phyloP scores from a whole-genome alignment of 2,113 vertebrate genomes.

The Gnathonemus echidnorhynchus region DNA sequence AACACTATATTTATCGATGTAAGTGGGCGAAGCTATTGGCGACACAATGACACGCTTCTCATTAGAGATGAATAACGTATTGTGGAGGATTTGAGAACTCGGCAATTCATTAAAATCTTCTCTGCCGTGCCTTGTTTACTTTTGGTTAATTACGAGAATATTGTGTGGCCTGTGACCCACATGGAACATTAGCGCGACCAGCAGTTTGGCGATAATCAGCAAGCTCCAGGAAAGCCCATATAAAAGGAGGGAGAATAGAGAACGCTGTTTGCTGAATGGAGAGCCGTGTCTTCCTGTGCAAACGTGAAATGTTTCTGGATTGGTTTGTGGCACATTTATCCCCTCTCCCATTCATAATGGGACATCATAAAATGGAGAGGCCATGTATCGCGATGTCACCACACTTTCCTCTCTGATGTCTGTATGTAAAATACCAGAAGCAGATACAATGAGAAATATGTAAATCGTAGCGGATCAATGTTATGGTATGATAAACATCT shows the following conservation, averaged over 20 bases:
- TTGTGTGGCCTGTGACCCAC: constrained; percentile 60
- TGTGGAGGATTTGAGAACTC: constrained; percentile 55
- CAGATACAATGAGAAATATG: not conserved
- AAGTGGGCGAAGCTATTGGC: constrained; percentile 49
- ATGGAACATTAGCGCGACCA: constrained; percentile 55
- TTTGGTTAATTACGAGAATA: constrained; percentile 63
- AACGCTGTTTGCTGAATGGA: not conserved
- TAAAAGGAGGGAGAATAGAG: constrained; percentile 30
- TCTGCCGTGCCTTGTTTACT: constrained; percentile 61
- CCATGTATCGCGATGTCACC: not conserved
- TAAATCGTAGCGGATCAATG: not conserved
- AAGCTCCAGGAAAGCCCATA: constrained; percentile 53
- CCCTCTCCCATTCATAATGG: not conserved
- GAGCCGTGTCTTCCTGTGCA: constrained; percentile 3
- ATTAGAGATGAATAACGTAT: constrained; percentile 67
- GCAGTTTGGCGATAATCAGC: constrained; percentile 56
- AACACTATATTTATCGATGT: constrained; percentile 59
- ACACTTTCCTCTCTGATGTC: not conserved
- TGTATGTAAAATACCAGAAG: not conserved
- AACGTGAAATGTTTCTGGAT: not conserved
- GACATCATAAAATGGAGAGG: not conserved
- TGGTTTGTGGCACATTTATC: not conserved
- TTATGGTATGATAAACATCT: not conserved
- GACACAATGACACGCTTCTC: constrained; percentile 67
- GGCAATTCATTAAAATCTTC: constrained; percentile 62